A percentile compares a stretch with the other conserved stretches of the same genome.
Conservation (phyloP, 2,113 vertebrate species). For the Hydropotes inermis region DNA sequence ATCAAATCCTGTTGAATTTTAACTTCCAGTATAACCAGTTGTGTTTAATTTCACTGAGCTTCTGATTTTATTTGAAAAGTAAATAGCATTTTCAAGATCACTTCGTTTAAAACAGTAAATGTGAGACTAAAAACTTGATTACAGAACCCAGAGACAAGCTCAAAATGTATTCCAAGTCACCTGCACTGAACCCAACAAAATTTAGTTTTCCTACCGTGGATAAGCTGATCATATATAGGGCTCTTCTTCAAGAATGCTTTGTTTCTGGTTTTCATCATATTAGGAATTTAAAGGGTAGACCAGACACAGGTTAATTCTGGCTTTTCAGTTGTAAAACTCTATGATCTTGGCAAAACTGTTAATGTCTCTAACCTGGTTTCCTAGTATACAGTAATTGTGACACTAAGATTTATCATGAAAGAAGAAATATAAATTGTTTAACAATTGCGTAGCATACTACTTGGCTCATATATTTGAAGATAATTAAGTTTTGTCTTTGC, state of each 20-base stretch:
- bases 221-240: background rate
- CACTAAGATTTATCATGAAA: background rate
- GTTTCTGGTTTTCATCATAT: background rate
- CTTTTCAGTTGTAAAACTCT: background rate
- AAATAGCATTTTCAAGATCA: background rate
- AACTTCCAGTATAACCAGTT: background rate
- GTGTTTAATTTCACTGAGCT: background rate
- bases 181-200: background rate
- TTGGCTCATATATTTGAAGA: background rate
- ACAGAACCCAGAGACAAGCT: background rate
- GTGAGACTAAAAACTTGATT: background rate
- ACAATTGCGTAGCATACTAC: background rate
- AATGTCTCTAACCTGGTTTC: background rate
- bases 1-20: background rate
- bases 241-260: background rate
- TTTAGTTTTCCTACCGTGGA: background rate
- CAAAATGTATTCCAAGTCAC: background rate
- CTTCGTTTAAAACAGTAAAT: background rate
- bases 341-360: background rate
- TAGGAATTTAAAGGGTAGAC: background rate
- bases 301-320: background rate
- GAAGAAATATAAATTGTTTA: background rate
- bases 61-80: background rate
- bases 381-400: background rate
- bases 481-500: background rate